Evolutionary conservation across 2,888 invertebrate genomes (phyloP).

Genomic region (Drosophila mimica): DNA sequence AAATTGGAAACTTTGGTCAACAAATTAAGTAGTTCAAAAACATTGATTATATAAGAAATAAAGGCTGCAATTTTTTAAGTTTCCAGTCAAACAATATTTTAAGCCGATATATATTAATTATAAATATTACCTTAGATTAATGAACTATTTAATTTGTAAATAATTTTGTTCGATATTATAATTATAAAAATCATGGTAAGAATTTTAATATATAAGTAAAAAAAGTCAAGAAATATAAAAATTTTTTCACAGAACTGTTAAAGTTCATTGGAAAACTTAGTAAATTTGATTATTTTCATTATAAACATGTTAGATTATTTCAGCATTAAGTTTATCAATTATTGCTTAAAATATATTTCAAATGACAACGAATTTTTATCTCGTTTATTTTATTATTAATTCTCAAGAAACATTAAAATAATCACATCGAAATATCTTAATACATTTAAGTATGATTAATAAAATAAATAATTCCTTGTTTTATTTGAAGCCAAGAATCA

Average conservation of each 20-base stretch:
- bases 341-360: not conserved
- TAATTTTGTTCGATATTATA: not conserved
- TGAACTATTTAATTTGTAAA: not conserved
- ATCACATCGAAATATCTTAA: not conserved
- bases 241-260: not conserved
- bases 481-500: slow-evolving; percentile 41
- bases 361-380: not conserved
- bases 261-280: not conserved
- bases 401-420: not conserved
- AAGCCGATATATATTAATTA: not conserved
- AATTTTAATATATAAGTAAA: no score
- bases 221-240: not conserved
- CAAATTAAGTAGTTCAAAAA: not conserved
- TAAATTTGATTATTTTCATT: not conserved
- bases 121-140: not conserved
- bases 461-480: no score
- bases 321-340: not conserved
- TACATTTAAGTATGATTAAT: not conserved
- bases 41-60: not conserved
- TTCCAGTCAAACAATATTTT: not conserved
- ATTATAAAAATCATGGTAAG: not conserved
- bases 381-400: not conserved
- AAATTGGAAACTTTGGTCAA: not conserved
- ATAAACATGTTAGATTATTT: not conserved
- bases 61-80: not conserved